Evolutionary conservation across 92 coral and sea anemone species (phyloP), one percentile per base, ranked within the genome.

Genomic region (Desmophyllum pertusum): DNA sequence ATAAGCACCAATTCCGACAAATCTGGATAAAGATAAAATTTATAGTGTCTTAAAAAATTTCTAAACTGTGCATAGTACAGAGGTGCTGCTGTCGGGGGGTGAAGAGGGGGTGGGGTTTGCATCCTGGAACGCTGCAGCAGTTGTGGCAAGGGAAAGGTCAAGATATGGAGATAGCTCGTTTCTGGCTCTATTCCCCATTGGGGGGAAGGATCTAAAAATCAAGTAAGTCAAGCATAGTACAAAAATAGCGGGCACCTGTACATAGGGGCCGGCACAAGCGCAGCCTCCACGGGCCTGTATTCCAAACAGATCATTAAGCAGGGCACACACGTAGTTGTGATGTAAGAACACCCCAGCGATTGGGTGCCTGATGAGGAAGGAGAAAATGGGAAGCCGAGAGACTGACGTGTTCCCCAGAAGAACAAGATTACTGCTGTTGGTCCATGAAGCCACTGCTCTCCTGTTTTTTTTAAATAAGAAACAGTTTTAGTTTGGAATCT

Each of bases 211-310:
- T n/a, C n/a, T n/a, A n/a, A n/a, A n/a, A n/a, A n/a, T n/a, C n/a
- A n/a, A n/a, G n/a, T n/a, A n/a, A n/a, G n/a, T n/a, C n/a, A 33
- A 48, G 62, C 3, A 33, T 7, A 36, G 48, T 23, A 64, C 59
- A 79, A 65, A 36, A 67, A 67, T 6, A 14, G 21, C 8, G 40
- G 75, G 70, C 69, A 96, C 99, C 99, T 96, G 99, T 30, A 97
- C 98, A 92, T 96, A 96, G 36, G 99, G 99, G 10, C 99, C 99
- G 6, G 99, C 99, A 75, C 99, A 96, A 0, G 96, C 99, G 81
- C 99, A 96, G 30, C 99, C 99, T 45, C 99, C 99, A 81, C 99
- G 98, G n/a, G 98, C 95, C 92, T 96, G 99, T 80, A 96, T 92
- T 45, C 99, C 99, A 85, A 92, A 96, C 72, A 96, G 82, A 83